Percentiles rank a stretch among this genome's conserved stretches.
These are phyloP conservation scores for Vanessa cardui DNA, from an alignment of 2,888 invertebrate species.

Conservation along the genomic window DNA sequence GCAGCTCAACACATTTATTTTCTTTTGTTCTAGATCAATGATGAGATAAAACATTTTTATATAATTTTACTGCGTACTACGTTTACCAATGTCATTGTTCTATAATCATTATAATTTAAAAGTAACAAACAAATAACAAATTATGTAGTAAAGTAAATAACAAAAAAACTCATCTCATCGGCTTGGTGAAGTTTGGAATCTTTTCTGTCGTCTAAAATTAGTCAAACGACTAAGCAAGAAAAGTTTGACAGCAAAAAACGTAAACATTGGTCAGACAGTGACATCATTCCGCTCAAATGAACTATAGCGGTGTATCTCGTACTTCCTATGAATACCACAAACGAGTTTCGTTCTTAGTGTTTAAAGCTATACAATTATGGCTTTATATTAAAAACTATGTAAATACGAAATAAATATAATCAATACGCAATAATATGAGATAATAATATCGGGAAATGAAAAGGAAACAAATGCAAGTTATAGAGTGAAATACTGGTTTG, in stretches of 20 bases:
- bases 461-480: too few relatives aligned
- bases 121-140: too few relatives aligned
- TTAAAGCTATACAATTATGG: neutral
- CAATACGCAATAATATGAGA: too few relatives aligned
- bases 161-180: too few relatives aligned
- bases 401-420: too few relatives aligned
- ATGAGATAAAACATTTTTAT: neutral
- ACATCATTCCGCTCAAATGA: conserved; percentile 28
- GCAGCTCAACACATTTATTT: neutral
- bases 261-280: conserved; percentile 35
- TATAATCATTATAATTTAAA: neutral
- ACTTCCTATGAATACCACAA: conserved; percentile 26
- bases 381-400: neutral
- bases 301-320: conserved; percentile 18
- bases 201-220: conserved; percentile 23
- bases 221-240: conserved; percentile 29
- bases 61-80: neutral
- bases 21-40: neutral
- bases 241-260: conserved; percentile 35
- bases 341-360: conserved; percentile 28
- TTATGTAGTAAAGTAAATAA: too few relatives aligned
- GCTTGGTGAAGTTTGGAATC: neutral
- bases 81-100: neutral
- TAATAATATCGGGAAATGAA: too few relatives aligned
- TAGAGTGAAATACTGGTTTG: too few relatives aligned